Evolutionary conservation across 2,888 invertebrate genomes (phyloP).

Genomic region (Ichneumon xanthorius): DNA sequence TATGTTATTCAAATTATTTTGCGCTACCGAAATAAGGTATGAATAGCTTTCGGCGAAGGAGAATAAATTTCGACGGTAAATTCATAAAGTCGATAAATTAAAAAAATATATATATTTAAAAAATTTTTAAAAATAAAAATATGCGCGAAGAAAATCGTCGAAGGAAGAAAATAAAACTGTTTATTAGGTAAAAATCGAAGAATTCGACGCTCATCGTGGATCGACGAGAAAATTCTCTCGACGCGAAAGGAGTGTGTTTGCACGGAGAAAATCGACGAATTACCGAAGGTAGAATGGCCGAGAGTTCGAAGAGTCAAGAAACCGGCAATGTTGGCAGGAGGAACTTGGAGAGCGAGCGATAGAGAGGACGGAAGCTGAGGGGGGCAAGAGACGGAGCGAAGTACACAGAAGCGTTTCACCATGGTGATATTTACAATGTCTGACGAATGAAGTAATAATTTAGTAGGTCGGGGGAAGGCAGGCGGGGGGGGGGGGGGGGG

Average conservation of each 20-base stretch:
- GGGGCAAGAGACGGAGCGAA: conserved; percentile 6
- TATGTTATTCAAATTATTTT: conserved; percentile 39
- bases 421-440: conserved; percentile 76
- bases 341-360: conserved; percentile 3
- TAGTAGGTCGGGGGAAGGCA: conserved; percentile 65
- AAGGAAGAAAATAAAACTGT: too few species aligned
- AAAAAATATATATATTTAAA: not conserved
- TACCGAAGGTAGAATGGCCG: conserved; percentile 34
- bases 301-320: conserved; percentile 52
- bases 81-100: not conserved
- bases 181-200: not conserved
- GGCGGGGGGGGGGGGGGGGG: not conserved
- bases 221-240: conserved; percentile 39
- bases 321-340: conserved; percentile 6
- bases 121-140: not conserved
- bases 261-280: conserved; percentile 49
- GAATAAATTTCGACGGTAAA: not conserved
- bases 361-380: not conserved
- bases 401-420: conserved; percentile 68
- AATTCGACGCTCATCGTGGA: not conserved
- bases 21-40: conserved; percentile 5
- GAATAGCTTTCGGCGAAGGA: not conserved
- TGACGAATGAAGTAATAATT: conserved; percentile 75
- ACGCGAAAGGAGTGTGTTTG: conserved; percentile 49
- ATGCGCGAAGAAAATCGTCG: not conserved